These are phyloP conservation scores for Ceratothoa steindachneri DNA, from an alignment of 2,888 invertebrate genomes.

Conservation along the genomic window DNA sequence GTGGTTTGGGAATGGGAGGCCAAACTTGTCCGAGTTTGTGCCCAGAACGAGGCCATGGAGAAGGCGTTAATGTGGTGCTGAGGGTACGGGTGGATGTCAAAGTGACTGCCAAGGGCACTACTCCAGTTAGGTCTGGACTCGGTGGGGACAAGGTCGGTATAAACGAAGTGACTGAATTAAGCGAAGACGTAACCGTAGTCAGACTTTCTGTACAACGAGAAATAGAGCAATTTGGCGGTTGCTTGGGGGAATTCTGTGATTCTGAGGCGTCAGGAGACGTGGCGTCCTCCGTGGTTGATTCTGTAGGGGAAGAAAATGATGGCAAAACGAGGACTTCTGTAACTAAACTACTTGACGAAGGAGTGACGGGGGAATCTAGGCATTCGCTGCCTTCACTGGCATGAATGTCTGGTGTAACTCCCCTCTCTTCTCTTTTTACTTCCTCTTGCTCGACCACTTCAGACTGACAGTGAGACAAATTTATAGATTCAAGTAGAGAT, in stretches of 20 bases:
- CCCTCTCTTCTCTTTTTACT: constrained; percentile 6
- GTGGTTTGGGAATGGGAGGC: constrained; percentile 33
- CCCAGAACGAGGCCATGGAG: constrained; percentile 31
- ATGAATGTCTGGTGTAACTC: constrained; percentile 22
- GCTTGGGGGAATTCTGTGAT: constrained; percentile 24
- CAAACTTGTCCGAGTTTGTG: constrained; percentile 23
- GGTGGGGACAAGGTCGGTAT: constrained; percentile 35
- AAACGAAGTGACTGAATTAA: background rate
- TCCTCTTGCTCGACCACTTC: background rate
- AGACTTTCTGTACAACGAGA: constrained; percentile 1
- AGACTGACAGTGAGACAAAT: background rate
- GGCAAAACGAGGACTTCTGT: constrained; percentile 45
- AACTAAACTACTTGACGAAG: constrained; percentile 39
- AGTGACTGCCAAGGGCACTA: constrained; percentile 27
- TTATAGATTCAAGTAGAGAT: background rate
- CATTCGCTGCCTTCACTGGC: constrained; percentile 41
- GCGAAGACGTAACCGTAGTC: background rate
- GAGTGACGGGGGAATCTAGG: constrained; percentile 42
- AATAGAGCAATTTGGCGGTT: constrained; percentile 21
- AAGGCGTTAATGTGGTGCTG: constrained; percentile 19
- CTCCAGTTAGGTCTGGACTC: constrained; percentile 23
- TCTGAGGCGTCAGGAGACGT: constrained; percentile 43
- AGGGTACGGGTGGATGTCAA: constrained; percentile 26
- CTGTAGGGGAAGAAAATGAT: constrained; percentile 43
- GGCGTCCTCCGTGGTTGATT: constrained; percentile 44